Evolutionary conservation across 2,113 vertebrate genomes (phyloP), one percentile per base, ranked within the genome.

Genomic region (Leptodactylus fuscus): DNA sequence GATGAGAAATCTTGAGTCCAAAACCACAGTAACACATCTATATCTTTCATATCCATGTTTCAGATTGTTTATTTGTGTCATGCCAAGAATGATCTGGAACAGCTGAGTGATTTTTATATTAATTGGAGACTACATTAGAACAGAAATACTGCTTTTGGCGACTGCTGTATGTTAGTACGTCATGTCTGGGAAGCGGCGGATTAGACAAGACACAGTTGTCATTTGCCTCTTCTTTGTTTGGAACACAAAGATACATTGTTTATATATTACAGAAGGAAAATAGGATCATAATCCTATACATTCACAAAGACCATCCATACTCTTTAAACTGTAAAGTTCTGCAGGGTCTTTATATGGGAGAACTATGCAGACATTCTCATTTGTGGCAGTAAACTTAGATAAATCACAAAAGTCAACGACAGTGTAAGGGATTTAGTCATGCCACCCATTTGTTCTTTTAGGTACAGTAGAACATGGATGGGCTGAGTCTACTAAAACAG

Each of bases 31-130:
- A 67, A 34, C 62, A 34, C 16, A 2, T 38, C 34, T 69, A 10
- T 69, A 36, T 38, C 16, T 34, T 67, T 69, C 34, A 38, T 69
- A 36, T 69, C 32, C 65, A 67, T 38, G 65, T 10, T 38, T 16
- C 18, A 10, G 34, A 69, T 38, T 69, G 65, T 36, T 67, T 67
- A 67, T 69, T 69, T 69, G 65, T 38, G 34, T 38, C 34, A 36
- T 38, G 65, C 62, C 62, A 67, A 67, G 32, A 67, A 67, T 69
- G 65, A 69, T 69, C 65, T 22, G 65, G 27, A 67, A 67, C 29
- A 34, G 34, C 65, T 38, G 65, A 38, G 34, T 38, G 65, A 22
- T 22, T 69, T 38, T 38, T 20, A 69, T 38, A 69, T 38, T 69
- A 69, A 69, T 38, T 38, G 34, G 34, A 69, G 65, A 10, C 18